phyloP scores from a whole-genome alignment of 2,797 vertebrate species.

The Psittacula echo region DNA sequence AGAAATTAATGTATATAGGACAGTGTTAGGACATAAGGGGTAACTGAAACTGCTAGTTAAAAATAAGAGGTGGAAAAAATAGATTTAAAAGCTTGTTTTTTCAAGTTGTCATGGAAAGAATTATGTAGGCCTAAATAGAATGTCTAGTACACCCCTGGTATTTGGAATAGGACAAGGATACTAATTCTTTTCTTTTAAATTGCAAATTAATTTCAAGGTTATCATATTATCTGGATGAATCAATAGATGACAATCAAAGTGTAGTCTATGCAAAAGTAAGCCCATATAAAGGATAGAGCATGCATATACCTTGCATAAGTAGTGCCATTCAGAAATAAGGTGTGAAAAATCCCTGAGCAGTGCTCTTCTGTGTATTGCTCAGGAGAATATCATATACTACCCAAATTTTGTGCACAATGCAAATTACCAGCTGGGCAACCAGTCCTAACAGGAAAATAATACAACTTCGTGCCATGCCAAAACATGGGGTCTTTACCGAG shows the following conservation, averaged over 20 bases:
- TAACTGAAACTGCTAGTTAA: slow-evolving; percentile 20
- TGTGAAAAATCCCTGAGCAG: neutral
- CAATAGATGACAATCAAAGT: neutral
- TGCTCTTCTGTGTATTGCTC: neutral
- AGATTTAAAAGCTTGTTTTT: neutral
- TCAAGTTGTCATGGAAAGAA: neutral
- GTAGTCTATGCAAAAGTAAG: neutral
- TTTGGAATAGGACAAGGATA: neutral
- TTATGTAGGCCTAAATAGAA: neutral
- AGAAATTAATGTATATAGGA: slow-evolving; percentile 3
- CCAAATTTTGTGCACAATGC: neutral
- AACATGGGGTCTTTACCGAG: neutral
- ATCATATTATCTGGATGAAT: neutral
- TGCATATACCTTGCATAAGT: neutral
- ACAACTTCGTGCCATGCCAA: neutral
- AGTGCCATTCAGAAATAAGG: neutral
- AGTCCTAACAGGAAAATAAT: neutral
- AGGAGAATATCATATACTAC: neutral
- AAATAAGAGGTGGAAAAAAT: slow-evolving; percentile 11
- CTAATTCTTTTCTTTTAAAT: neutral
- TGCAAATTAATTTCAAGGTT: neutral
- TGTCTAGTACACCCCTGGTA: neutral
- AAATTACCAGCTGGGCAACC: neutral
- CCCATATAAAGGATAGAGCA: neutral
- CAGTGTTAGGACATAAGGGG: neutral